phyloP scores from a whole-genome alignment of 2,888 invertebrate species.

The Cheilosia pagana region DNA sequence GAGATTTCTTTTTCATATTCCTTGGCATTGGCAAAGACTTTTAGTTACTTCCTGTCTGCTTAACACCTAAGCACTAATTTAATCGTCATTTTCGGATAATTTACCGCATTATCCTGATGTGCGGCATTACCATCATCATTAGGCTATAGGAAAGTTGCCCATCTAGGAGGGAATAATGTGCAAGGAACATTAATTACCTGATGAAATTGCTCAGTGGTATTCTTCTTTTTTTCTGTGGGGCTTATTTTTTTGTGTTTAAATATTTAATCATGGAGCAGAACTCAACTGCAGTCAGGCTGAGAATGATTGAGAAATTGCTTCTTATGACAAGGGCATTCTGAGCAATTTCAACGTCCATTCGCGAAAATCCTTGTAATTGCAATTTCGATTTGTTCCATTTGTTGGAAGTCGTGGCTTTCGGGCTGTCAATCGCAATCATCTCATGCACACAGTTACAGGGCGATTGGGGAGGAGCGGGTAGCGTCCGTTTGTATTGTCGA shows the following conservation, averaged over 20 bases:
- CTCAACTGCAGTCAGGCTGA: not conserved
- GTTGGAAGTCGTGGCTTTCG: not conserved
- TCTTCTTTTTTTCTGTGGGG: not conserved
- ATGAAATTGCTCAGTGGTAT: conserved; percentile 17
- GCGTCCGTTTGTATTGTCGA: conserved; percentile 63
- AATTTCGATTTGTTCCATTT: conserved; percentile 27
- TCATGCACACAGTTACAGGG: not conserved
- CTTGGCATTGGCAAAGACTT: conserved; percentile 51
- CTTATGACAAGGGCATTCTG: conserved; percentile 38
- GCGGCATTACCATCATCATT: conserved; percentile 72
- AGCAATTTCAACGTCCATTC: conserved; percentile 31
- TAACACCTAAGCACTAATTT: conserved; percentile 75
- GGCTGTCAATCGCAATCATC: conserved; percentile 61
- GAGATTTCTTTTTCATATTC: conserved; percentile 27
- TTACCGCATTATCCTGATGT: conserved; percentile 72
- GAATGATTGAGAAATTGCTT: conserved; percentile 25
- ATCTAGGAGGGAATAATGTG: conserved; percentile 46
- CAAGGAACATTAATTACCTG: conserved; percentile 48
- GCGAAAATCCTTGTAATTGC: conserved; percentile 48
- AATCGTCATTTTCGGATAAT: conserved; percentile 74
- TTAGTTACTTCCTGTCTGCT: conserved; percentile 73
- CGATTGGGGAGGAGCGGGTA: not conserved
- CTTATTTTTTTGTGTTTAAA: not conserved
- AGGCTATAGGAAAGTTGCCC: conserved; percentile 44
- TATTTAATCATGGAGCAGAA: conserved; percentile 24